Percentiles rank a stretch among this genome's conserved stretches.
Evolutionary conservation across 1,140 invertebrate genomes (phyloP).

Genomic region (Zaprionus capensis): DNA sequence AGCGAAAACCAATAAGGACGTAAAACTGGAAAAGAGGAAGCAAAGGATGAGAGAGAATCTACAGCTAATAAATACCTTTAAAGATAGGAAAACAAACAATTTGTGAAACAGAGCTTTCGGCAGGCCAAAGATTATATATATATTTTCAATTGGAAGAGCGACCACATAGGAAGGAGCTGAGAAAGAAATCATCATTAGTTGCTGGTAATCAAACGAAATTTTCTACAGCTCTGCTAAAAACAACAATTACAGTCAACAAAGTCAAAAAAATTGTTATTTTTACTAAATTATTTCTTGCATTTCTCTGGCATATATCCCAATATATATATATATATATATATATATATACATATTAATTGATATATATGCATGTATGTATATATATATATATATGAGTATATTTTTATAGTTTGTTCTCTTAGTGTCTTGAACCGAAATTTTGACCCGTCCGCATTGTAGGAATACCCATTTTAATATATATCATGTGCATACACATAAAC

Average conservation of each 20-base stretch:
- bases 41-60: conserved; percentile 7
- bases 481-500: background rate
- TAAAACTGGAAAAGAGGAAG: background rate
- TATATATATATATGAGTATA: background rate
- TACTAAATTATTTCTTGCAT: conserved; percentile 36
- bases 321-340: background rate
- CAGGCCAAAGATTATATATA: conserved; percentile 18
- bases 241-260: background rate
- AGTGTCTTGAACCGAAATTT: conserved; percentile 22
- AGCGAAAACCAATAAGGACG: conserved; percentile 3
- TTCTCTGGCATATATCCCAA: conserved; percentile 16
- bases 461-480: background rate
- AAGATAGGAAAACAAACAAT: conserved; percentile 20
- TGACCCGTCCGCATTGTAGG: conserved; percentile 11
- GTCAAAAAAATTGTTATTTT: conserved; percentile 29
- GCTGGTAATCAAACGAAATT: background rate
- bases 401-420: conserved; percentile 21
- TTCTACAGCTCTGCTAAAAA: background rate
- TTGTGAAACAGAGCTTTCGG: conserved; percentile 45
- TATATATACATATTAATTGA: background rate
- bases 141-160: background rate
- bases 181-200: background rate
- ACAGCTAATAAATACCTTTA: conserved; percentile 15
- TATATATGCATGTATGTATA: background rate
- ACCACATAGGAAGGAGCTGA: background rate